A percentile compares a stretch with the other conserved stretches of the same genome.
Evolutionary conservation across 2,888 invertebrate species (phyloP).

Genomic region (Ennomos quercinarius): DNA sequence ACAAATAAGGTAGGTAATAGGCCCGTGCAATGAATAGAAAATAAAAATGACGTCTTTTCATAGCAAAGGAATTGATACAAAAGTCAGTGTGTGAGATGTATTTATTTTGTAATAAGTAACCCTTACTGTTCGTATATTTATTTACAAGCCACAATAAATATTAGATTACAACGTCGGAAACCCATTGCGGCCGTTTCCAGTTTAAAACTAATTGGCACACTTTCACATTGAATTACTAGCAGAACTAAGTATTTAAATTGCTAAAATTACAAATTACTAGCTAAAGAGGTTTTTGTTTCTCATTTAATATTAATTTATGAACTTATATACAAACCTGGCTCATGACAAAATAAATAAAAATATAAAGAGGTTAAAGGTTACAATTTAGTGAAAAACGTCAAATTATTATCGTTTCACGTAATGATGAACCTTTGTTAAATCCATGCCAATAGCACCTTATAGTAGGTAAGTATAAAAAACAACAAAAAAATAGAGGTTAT

Average conservation of each 20-base stretch:
- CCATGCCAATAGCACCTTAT: no score
- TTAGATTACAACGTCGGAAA: constrained; percentile 67
- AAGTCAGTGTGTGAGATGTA: no score
- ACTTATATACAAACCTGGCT: constrained; percentile 1
- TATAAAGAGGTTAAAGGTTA: no score
- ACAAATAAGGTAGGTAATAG: no score
- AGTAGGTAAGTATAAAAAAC: no score
- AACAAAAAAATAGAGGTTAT: no score
- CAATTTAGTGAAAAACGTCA: no score
- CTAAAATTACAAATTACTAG: constrained; percentile 67
- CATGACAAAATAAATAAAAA: not conserved
- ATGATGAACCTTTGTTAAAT: no score
- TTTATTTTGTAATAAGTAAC: not conserved
- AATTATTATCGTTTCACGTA: no score
- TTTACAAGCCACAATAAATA: constrained; percentile 75
- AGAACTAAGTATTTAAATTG: constrained; percentile 62
- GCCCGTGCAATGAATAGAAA: no score
- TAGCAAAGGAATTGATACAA: no score
- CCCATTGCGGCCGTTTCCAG: constrained; percentile 51
- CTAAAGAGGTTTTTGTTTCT: constrained; percentile 68
- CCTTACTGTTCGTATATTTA: constrained; percentile 42
- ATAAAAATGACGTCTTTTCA: no score
- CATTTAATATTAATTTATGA: constrained; percentile 37
- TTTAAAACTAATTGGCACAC: constrained; percentile 82
- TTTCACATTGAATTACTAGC: constrained; percentile 84